Evolutionary conservation across 1,140 invertebrate species (phyloP), one percentile per base, ranked within the genome.

Genomic region (Drosophila dunni): DNA sequence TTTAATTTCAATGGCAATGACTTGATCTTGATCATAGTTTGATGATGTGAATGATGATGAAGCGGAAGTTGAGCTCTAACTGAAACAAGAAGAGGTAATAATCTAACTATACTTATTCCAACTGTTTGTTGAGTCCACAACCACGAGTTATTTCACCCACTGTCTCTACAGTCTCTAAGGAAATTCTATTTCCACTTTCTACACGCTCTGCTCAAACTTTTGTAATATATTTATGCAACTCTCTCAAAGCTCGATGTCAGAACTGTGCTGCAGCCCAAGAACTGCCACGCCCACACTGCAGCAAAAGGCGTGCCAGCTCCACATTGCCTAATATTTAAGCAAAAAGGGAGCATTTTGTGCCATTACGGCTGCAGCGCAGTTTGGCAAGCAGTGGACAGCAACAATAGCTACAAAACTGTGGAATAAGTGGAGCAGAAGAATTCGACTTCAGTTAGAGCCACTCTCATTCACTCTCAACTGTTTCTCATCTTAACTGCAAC

Each of bases 201-300:
- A 34, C 53, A 50, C 68, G 9, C 60, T 15, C 48, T 46, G 45
- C 80, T 89, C 40, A 11, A 29, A 63, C 84, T 90, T 84, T 89
- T 89, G 84, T 89, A 89, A 84, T 89, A 89, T 89, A 84, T 89
- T 81, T 90, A 61, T 83, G 45, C 36, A 15, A 66, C 50, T 45
- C 46, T 65, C 13, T 46, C n/a, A n/a, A 1, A 53, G 48, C 58
- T 45, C 34, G 11, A n/a, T 76, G 56, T 15, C 65, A 68, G 24
- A 79, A 71, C 60, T 61, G 65, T 78, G 57, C 15, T 13, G 92
- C 50, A 56, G 65, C 66, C 66, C 62, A 67, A 67, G 38, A 85
- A 84, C 78, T 71, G 81, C 54, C 71, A 73, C 72, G 72, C 81
- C 77, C 44, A 68, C 29, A 44, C 44, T 20, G 2, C 17, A 45